Evolutionary conservation across 2,888 invertebrate genomes (phyloP), one percentile per base, ranked within the genome.

Genomic region (Hartigia nigra): DNA sequence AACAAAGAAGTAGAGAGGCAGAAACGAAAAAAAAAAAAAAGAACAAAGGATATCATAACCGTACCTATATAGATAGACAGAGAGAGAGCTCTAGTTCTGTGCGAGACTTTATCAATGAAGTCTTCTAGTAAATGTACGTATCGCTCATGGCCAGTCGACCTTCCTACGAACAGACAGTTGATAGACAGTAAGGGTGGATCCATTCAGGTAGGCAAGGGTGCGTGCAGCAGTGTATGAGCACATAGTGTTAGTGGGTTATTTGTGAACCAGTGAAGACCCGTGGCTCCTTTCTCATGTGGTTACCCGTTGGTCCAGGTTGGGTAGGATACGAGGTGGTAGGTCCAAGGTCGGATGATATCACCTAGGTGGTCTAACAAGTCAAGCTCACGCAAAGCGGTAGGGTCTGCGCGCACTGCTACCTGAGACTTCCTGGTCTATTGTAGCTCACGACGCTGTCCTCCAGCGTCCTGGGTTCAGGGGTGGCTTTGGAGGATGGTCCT

Each of bases 81-180:
- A 55, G 55, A 55, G 55, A 55, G 55, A 55, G 55, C 55, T 23
- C 55, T 55, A 55, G 55, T 55, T 55, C 55, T 55, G 55, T 55
- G 55, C 55, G 55, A 55, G 55, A 55, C 55, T 55, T 55, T 55
- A 55, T 55, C 55, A 55, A 55, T 55, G 55, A 55, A 55, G 72
- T 31, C 90, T 89, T 88, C 94, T 95, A 96, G 94, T 93, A 96
- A 95, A 96, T 96, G 94, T 96, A 96, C 91, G 96, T 96, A 95
- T 96, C 95, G 94, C 96, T 96, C 95, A 89, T 90, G 86, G 89
- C 87, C 86, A 84, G 88, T 84, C 79, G 87, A 84, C 86, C 87
- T 85, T 86, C 91, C 91, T 91, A 91, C 82, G 87, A 90, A 90
- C 87, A 90, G 85, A 89, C 86, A 87, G 80, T 81, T 55, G 14